Conservation (phyloP, 1,140 invertebrate species). For the Drosophila varians region DNA sequence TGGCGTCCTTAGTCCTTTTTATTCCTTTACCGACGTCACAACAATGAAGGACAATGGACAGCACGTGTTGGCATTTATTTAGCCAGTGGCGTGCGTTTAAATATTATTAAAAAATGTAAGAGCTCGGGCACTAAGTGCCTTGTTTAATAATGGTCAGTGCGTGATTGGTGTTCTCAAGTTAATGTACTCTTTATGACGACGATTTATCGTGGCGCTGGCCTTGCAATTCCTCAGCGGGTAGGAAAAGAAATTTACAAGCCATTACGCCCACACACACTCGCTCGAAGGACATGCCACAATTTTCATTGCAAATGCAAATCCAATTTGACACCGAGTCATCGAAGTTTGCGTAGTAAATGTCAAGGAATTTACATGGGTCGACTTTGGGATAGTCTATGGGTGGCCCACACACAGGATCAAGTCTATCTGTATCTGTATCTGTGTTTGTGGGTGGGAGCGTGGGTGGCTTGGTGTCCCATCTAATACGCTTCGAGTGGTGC, state of each 20-base stretch:
- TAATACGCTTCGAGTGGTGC: constrained; percentile 76
- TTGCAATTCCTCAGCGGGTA: constrained; percentile 28
- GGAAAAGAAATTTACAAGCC: not conserved
- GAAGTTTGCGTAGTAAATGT: constrained; percentile 76
- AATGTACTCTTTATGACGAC: constrained; percentile 24
- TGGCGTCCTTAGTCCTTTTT: constrained; percentile 2
- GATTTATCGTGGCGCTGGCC: constrained; percentile 41
- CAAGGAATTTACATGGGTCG: constrained; percentile 79
- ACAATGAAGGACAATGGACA: constrained; percentile 41
- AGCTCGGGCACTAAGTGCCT: constrained; percentile 9
- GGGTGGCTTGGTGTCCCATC: constrained; percentile 53
- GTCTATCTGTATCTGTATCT: not conserved
- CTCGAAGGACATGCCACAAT: constrained; percentile 15
- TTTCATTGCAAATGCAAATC: constrained; percentile 66
- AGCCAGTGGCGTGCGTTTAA: constrained; percentile 28
- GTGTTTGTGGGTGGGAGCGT: not conserved
- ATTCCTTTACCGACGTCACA: constrained; percentile 22
- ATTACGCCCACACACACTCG: constrained; percentile 17
- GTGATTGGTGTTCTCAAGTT: constrained; percentile 34
- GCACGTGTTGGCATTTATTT: constrained; percentile 50
- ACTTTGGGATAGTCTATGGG: constrained; percentile 34
- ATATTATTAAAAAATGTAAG: constrained; percentile 50
- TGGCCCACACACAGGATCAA: constrained; percentile 1
- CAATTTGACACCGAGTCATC: constrained; percentile 69
- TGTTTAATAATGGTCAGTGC: constrained; percentile 60